Percentiles rank a stretch among this genome's conserved stretches.
These are phyloP conservation scores for Sitobion miscanthi DNA, from an alignment of 1,140 invertebrate species.

Conservation along the genomic window DNA sequence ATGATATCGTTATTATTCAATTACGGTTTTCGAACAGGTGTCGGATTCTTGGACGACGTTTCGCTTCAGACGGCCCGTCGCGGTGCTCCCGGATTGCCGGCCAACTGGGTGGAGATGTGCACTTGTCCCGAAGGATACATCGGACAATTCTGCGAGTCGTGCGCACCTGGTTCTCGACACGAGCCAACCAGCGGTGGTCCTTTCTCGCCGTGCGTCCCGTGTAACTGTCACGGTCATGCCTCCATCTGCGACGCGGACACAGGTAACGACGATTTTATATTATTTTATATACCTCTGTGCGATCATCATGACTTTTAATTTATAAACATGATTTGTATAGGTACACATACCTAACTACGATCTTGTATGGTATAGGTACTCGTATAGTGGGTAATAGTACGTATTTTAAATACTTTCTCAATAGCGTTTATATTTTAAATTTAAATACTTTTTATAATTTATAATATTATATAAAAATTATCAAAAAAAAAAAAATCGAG, in stretches of 20 bases:
- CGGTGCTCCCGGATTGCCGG: conserved; percentile 78
- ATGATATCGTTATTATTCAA: neutral
- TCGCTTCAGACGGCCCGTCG: conserved; percentile 83
- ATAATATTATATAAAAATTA: neutral
- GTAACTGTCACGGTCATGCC: conserved; percentile 95
- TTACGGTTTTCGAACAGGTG: conserved; percentile 65
- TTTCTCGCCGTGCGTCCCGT: conserved; percentile 91
- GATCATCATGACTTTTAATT: neutral
- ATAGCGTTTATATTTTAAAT: too few relatives aligned
- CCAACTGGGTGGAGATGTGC: conserved; percentile 94
- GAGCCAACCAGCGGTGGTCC: conserved; percentile 88
- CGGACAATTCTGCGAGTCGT: conserved; percentile 96
- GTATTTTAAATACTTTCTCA: neutral
- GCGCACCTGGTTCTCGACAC: conserved; percentile 90
- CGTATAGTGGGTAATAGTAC: neutral
- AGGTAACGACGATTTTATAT: conserved; percentile 66
- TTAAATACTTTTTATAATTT: too few relatives aligned
- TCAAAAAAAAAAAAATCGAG: neutral
- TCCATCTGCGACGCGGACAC: conserved; percentile 95
- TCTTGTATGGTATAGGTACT: too few relatives aligned
- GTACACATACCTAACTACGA: neutral
- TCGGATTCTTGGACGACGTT: conserved; percentile 88
- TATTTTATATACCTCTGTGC: neutral
- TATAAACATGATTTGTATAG: neutral
- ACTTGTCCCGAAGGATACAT: conserved; percentile 90